phyloP scores from a whole-genome alignment of 2,888 invertebrate genomes.

The Aricia artaxerxes region DNA sequence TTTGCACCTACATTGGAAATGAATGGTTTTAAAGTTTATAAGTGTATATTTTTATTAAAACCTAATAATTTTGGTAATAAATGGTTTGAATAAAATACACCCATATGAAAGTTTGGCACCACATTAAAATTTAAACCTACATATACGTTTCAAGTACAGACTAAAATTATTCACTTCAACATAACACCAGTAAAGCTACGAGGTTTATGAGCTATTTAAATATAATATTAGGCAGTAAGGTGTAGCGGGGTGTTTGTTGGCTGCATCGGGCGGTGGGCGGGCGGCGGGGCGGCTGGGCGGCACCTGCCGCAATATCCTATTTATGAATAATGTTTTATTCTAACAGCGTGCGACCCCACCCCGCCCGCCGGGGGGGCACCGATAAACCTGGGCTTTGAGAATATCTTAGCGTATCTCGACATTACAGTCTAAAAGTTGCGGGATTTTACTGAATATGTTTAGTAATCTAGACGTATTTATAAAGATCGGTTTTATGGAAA shows the following conservation, averaged over 20 bases:
- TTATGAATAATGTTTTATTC: slow-evolving; percentile 81
- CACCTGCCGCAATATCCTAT: slow-evolving; percentile 76
- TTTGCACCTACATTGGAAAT: too few relatives aligned
- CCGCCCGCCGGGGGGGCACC: slow-evolving; percentile 37
- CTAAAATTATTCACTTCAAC: neutral
- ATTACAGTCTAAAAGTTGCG: slow-evolving; percentile 23
- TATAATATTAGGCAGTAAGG: slow-evolving; percentile 26
- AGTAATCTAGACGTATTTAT: neutral
- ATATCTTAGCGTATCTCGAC: slow-evolving; percentile 28
- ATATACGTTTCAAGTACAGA: neutral
- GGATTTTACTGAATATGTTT: slow-evolving; percentile 3
- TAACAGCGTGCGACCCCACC: slow-evolving; percentile 71
- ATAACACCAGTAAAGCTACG: neutral
- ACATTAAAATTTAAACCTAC: too few relatives aligned
- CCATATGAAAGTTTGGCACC: neutral
- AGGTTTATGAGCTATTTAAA: neutral
- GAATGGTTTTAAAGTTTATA: too few relatives aligned
- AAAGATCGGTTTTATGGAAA: neutral
- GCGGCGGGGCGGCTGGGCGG: slow-evolving; percentile 46
- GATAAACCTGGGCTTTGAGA: slow-evolving; percentile 33
- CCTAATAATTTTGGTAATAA: neutral
- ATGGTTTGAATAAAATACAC: neutral
- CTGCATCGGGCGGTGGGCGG: slow-evolving; percentile 44
- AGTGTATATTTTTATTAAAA: too few relatives aligned
- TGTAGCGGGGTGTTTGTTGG: slow-evolving; percentile 41